Base-by-base conservation (phyloP, 2,797 vertebrate species). In the Phrynocephalus guinanensis region DNA sequence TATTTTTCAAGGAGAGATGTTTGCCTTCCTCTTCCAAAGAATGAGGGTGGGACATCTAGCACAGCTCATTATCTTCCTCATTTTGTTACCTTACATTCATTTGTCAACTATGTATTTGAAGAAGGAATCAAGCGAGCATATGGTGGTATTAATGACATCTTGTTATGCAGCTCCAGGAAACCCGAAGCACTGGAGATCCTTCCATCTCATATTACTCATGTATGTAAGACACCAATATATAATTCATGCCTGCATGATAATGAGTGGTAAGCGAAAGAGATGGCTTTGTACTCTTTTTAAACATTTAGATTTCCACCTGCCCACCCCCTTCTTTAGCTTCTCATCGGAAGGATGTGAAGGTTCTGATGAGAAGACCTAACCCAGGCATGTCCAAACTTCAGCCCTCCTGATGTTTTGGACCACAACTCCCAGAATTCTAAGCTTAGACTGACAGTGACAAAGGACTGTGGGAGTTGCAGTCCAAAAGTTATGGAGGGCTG, bases 191-290 rank as follows among this genome's bases (percentile, higher is more conserved):
- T 70, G 79, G 70, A 68, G 86, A 82, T 90, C 85, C 78, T 88
- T 83, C 73, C 48, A 72, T 92, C 90, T 91, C 80, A 78, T 72
- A 70, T 83, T 91, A 89, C 79, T 86, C 73, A 85, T 48, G 83
- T 85, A 79, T 33, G 90, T 89, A 93, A 91, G 86, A 89, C 90
- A 90, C 81, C 90, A 85, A 90, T 79, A 82, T 1, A 87, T 90
- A 92, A 91, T 85, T 87, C 92, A 90, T 75, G 81, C 79, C 88
- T 80, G 86, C 83, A 88, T 66, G 91, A 81, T 85, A 90, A 63
- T 87, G 81, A 92, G 91, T 83, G 67, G 77, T 84, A 90, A 63
- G 88, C 88, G 82, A 79, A 88, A 88, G 48, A 83, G 77, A 68
- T 33, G 52, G 48, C 9, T 81, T 87, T 60, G 89, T 79, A 26